Conservation (phyloP, 1,140 invertebrate species). For the Drosophila navojoa region DNA sequence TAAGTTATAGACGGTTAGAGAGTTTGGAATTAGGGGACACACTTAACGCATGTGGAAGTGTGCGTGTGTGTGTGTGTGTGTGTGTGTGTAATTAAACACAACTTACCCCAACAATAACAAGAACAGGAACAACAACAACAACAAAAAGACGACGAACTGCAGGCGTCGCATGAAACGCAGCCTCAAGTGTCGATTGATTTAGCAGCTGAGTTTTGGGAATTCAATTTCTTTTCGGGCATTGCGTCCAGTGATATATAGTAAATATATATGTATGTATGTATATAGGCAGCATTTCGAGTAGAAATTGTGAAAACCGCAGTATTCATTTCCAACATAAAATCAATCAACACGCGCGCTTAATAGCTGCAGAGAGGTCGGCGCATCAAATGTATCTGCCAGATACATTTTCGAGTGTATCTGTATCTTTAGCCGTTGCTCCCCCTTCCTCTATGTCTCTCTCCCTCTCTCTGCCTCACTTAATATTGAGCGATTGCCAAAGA, state of each 20-base stretch:
- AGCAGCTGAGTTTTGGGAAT: slow-evolving; percentile 39
- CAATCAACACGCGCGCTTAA: slow-evolving; percentile 77
- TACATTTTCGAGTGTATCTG: slow-evolving; percentile 44
- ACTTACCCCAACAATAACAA: slow-evolving; percentile 30
- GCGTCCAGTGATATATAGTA: not conserved
- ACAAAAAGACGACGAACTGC: not conserved
- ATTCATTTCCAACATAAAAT: slow-evolving; percentile 59
- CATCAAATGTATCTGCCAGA: slow-evolving; percentile 75
- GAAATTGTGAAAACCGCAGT: slow-evolving; percentile 25
- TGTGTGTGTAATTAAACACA: slow-evolving; percentile 65
- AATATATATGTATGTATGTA: too few relatives aligned
- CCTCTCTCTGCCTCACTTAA: not conserved
- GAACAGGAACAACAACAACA: slow-evolving; percentile 15
- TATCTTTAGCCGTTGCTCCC: slow-evolving; percentile 3
- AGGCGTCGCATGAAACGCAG: slow-evolving; percentile 4
- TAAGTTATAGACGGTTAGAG: slow-evolving; percentile 22
- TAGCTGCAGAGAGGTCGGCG: slow-evolving; percentile 36
- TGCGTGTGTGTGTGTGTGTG: slow-evolving; percentile 15
- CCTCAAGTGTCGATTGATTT: slow-evolving; percentile 74
- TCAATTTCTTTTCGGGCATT: slow-evolving; percentile 7
- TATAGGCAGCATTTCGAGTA: not conserved
- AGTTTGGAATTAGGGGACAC: slow-evolving; percentile 26
- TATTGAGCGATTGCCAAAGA: slow-evolving; percentile 71
- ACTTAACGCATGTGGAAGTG: slow-evolving; percentile 10
- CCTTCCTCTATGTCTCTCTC: not conserved